Base-by-base conservation (phyloP, 2,797 vertebrate genomes). In the Lateolabrax maculatus region DNA sequence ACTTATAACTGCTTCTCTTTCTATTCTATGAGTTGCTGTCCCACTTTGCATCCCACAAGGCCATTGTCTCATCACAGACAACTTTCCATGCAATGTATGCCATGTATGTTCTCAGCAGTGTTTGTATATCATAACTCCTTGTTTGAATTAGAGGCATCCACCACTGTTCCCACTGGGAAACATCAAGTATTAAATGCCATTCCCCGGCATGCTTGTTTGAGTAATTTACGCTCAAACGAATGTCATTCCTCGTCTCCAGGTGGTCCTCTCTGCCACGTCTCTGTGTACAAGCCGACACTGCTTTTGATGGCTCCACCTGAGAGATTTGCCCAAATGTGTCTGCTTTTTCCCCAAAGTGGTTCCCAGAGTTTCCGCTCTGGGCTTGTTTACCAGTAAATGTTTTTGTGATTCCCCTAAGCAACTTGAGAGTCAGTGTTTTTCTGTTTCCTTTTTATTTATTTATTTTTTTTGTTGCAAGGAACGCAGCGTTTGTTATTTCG, bases 261-360 rank as follows among this genome's bases (percentile, higher is more conserved):
- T 95, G 93, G 89, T 90, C 92, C 79, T 93, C 71, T 66, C 90
- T 84, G 83, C 89, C 86, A 92, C 51, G 82, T 93, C 85, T 87
- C 70, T 46, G 80, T 71, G 88, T 93, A 81, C 80, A 25, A 89
- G 80, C 81, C 77, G 84, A 92, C 85, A 80, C 83, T 36, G 87
- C 83, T 92, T 92, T 91, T 96, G 94, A 95, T 93, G 90, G 88
- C 91, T 94, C 85, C 93, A 95, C 94, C 94, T 93, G 91, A 94
- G 95, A 94, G 94, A 95, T 94, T 95, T 93, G 78, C 90, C 89
- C 92, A 91, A 94, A 93, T 90, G 87, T 87, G 91, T 89, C 87
- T 91, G 71, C 75, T 88, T 88, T 87, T 84, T 82, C 90, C 87
- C 87, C 75, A 83, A 91, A 88, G 91, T 90, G 89, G 69, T 76